Percentiles rank a stretch among this genome's conserved stretches.
phyloP scores from a whole-genome alignment of 1,140 invertebrate genomes.

The Anthonomus grandis region DNA sequence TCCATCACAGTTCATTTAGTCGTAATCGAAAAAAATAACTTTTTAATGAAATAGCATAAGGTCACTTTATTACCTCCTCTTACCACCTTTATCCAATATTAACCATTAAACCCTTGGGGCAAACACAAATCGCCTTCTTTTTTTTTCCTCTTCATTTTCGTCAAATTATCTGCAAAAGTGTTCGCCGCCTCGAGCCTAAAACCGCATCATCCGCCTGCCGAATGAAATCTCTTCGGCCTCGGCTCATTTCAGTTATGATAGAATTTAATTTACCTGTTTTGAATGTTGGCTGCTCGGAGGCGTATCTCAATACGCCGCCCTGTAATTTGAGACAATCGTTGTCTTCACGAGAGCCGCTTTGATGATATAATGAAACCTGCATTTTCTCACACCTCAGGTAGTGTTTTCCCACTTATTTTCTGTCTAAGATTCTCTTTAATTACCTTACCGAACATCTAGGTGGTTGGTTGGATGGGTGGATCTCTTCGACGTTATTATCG shows the following conservation, averaged over 20 bases:
- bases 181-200: conserved; percentile 8
- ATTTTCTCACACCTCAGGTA: conserved; percentile 50
- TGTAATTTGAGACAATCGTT: conserved; percentile 49
- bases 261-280: conserved; percentile 50
- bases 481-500: conserved; percentile 45
- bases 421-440: conserved; percentile 38
- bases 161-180: conserved; percentile 15
- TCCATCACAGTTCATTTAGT: too few species aligned
- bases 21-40: too few species aligned
- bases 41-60: too few species aligned
- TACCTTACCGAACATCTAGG: conserved; percentile 29
- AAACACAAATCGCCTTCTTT: too few species aligned
- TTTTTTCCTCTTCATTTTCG: conserved; percentile 12
- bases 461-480: conserved; percentile 34
- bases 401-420: conserved; percentile 48
- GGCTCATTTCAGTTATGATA: conserved; percentile 41
- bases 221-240: conserved; percentile 16
- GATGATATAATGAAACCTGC: conserved; percentile 48
- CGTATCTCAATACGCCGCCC: conserved; percentile 40
- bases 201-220: conserved; percentile 6
- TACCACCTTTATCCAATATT: too few species aligned
- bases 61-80: too few species aligned
- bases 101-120: too few species aligned
- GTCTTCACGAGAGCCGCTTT: conserved; percentile 47
- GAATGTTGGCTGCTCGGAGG: conserved; percentile 37